Evolutionary conservation across 2,113 vertebrate species (phyloP).

Genomic region (Callaeas wilsoni): DNA sequence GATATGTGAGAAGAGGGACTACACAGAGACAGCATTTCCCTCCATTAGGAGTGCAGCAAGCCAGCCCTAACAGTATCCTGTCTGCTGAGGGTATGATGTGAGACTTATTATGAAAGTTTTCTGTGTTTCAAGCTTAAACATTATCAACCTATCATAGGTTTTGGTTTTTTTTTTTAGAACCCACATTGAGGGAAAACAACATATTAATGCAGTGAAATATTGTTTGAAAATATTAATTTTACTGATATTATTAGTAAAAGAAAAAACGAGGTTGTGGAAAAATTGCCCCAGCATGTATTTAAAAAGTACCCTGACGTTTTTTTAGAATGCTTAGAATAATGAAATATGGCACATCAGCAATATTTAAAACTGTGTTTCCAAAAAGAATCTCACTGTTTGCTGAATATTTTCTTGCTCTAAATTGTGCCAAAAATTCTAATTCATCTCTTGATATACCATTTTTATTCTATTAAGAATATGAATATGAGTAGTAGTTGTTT

Average conservation of each 20-base stretch:
- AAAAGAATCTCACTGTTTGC: not conserved
- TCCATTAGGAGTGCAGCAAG: not conserved
- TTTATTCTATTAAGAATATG: not conserved
- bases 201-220: not conserved
- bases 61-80: not conserved
- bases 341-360: not conserved
- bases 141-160: not conserved
- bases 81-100: not conserved
- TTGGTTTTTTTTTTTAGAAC: not conserved
- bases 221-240: not conserved
- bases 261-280: not conserved
- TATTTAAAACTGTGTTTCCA: not conserved
- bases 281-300: not conserved
- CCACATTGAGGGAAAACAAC: not conserved
- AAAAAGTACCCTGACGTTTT: not conserved
- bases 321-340: not conserved
- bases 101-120: not conserved
- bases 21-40: not conserved
- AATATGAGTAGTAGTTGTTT: not conserved
- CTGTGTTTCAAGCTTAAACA: not conserved
- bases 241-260: not conserved
- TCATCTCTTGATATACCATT: not conserved
- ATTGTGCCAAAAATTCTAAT: not conserved
- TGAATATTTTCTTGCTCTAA: not conserved
- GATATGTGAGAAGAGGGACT: constrained; percentile 1